These are phyloP conservation scores for Tholera decimalis DNA, from an alignment of 2,888 invertebrate species.

Conservation along the genomic window DNA sequence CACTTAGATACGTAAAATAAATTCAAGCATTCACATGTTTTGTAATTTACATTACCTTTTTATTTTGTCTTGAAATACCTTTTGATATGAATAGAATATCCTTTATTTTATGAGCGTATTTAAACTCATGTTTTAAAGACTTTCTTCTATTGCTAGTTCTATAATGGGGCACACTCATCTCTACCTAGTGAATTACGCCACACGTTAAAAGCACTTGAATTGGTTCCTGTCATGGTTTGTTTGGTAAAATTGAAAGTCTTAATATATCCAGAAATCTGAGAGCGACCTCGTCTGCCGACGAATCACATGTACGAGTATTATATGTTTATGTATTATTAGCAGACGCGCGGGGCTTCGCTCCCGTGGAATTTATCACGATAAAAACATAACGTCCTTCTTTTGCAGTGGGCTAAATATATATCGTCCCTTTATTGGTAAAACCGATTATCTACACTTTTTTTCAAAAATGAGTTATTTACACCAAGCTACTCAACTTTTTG, in stretches of 20 bases:
- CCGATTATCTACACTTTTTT: too few relatives aligned
- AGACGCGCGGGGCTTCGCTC: too few relatives aligned
- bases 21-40: constrained; percentile 59
- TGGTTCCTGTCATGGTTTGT: not conserved
- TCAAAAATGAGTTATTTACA: too few relatives aligned
- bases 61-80: constrained; percentile 21
- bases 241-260: constrained; percentile 10
- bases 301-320: not conserved
- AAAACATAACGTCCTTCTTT: too few relatives aligned
- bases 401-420: too few relatives aligned
- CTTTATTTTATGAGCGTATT: not conserved
- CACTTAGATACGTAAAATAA: constrained; percentile 58
- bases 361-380: too few relatives aligned
- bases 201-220: not conserved
- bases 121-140: not conserved
- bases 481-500: too few relatives aligned
- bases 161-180: not conserved
- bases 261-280: not conserved
- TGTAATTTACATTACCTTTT: constrained; percentile 49
- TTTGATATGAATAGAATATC: not conserved
- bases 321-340: constrained; percentile 15
- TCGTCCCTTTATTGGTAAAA: too few relatives aligned
- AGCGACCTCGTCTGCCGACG: constrained; percentile 14
- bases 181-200: not conserved
- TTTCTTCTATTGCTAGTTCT: not conserved